phyloP scores from a whole-genome alignment of 2,797 vertebrate genomes.

The Anas flavirostris region DNA sequence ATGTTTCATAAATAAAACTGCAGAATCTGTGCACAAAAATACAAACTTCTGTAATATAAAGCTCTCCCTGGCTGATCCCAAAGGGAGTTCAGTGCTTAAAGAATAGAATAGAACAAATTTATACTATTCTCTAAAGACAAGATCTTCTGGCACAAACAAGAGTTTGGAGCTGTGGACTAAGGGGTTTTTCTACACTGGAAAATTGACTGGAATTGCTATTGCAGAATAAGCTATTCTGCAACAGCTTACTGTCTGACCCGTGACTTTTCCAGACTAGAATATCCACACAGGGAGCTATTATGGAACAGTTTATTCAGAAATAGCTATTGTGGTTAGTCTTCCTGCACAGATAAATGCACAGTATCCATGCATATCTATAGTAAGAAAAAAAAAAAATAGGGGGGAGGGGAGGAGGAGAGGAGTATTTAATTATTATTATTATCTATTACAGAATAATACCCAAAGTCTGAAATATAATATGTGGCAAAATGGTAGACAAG shows the following conservation, averaged over 20 bases:
- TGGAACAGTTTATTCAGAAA: slow-evolving; percentile 8
- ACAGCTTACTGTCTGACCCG: neutral
- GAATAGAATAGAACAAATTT: slow-evolving; percentile 10
- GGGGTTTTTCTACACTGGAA: slow-evolving; percentile 2
- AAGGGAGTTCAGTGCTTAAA: neutral
- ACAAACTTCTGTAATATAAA: neutral
- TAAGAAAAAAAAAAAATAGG: neutral
- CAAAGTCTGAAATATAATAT: neutral
- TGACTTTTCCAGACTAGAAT: slow-evolving; percentile 11
- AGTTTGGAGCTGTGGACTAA: slow-evolving; percentile 3
- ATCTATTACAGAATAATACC: neutral
- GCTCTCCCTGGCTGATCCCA: neutral
- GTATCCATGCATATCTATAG: neutral
- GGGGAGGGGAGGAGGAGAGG: neutral
- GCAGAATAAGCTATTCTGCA: slow-evolving; percentile 40
- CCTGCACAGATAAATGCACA: neutral
- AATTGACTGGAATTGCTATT: slow-evolving; percentile 39
- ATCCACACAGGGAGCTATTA: slow-evolving; percentile 33
- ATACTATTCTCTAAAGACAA: neutral
- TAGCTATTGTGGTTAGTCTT: neutral
- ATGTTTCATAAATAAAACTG: neutral
- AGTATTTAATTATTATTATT: neutral
- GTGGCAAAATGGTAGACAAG: neutral
- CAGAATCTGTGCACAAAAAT: neutral
- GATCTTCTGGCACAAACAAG: slow-evolving; percentile 17